Percentiles rank a stretch among this genome's conserved stretches.
These are phyloP conservation scores for Salarias fasciatus DNA, from an alignment of 2,797 vertebrate genomes.

Conservation along the genomic window DNA sequence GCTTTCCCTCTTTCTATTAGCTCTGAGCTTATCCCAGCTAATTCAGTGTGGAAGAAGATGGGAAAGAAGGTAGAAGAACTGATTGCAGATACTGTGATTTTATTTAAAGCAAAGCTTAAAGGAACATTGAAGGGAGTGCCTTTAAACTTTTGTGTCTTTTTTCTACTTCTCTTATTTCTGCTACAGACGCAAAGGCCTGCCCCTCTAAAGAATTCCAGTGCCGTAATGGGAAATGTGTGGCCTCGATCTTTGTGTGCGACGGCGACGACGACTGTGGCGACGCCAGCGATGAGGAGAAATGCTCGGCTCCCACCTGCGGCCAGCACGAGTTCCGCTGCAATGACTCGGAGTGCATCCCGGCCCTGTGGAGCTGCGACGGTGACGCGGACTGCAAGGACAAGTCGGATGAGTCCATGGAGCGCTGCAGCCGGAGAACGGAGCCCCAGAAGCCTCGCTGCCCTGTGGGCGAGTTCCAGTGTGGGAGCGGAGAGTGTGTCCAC, in stretches of 20 bases:
- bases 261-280: slow-evolving; percentile 89
- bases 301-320: slow-evolving; percentile 87
- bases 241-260: slow-evolving; percentile 90
- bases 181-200: slow-evolving; percentile 86
- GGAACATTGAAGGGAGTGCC: too few species aligned
- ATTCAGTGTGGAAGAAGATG: too few species aligned
- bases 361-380: slow-evolving; percentile 94
- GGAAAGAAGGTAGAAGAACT: too few species aligned
- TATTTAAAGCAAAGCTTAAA: too few species aligned
- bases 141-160: too few species aligned
- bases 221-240: slow-evolving; percentile 90
- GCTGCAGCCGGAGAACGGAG: slow-evolving; percentile 85
- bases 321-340: slow-evolving; percentile 95
- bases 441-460: slow-evolving; percentile 84
- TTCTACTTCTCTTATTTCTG: not conserved
- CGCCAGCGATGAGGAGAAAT: slow-evolving; percentile 92
- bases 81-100: too few species aligned
- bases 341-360: slow-evolving; percentile 90
- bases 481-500: slow-evolving; percentile 93
- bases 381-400: slow-evolving; percentile 94
- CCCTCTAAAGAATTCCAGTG: slow-evolving; percentile 89
- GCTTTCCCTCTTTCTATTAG: too few species aligned
- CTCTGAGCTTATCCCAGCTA: too few species aligned
- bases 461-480: slow-evolving; percentile 86
- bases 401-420: slow-evolving; percentile 90